Base-by-base conservation (phyloP, 2,797 vertebrate genomes). In the Austrolebias charrua region DNA sequence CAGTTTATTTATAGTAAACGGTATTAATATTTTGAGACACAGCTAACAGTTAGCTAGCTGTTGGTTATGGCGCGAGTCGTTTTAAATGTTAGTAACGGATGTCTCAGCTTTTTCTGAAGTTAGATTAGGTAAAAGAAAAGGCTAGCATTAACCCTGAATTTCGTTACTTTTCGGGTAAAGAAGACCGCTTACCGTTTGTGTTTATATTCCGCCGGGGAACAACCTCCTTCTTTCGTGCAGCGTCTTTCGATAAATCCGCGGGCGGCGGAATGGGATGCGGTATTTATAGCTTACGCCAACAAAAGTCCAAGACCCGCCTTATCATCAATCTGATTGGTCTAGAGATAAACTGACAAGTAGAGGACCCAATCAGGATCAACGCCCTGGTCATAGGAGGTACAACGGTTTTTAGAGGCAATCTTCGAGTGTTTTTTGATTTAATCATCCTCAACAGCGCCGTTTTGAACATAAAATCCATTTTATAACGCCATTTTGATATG, bases 241-340 rank as follows among this genome's bases (percentile, higher is more conserved):
- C 1, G 14, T 6, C 43, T 35, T 35, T 43, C 16, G 55, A 0
- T 40, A 4, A 18, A 45, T 13, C 0, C 4, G 0, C 0, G 0
- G 1, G 0, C 0, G 0, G 1, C 0, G 1, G 0, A 0, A 28
- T 4, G 6, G 58, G 35, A 28, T 63, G 38, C 0, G 54, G 1
- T 44, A 80, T 85, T 86, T 90, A 90, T 89, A 89, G 4, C 14
- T 28, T 1, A 55, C 18, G 9, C 2, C 19, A 40, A 15, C 12
- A 1, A 6, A 1, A 2, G 8, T 0, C 1, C 0, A 60, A 51
- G 57, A 5, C 63, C 81, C 73, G 63, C 84, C 86, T 31, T 2
- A 1, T 0, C 4, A 14, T 3, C 0, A 4, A 16, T 8, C 0
- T 0, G 68, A 88, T 83, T 86, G 80, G 86, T 57, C 47, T 0